A percentile compares a stretch with the other conserved stretches of the same genome.
Conservation (phyloP, 2,113 vertebrate genomes). For the Hemichromis elongatus region DNA sequence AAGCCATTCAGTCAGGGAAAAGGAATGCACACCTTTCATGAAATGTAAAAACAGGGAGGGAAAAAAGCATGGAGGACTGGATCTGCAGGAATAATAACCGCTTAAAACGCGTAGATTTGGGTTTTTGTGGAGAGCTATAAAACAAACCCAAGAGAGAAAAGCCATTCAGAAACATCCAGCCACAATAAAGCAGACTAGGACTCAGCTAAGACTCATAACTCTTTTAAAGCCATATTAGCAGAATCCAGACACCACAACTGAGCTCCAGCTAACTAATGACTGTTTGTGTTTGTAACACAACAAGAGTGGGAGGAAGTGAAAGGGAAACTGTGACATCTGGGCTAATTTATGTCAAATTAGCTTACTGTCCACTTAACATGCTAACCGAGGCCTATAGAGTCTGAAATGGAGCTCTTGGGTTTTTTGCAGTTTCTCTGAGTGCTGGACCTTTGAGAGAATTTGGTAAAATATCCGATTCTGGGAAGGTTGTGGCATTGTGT, state of each 20-base stretch:
- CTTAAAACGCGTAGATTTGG: not conserved
- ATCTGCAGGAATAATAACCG: not conserved
- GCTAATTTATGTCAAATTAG: not conserved
- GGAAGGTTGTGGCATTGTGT: not conserved
- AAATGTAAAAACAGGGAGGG: not conserved
- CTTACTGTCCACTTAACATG: not conserved
- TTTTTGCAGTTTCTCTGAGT: not conserved
- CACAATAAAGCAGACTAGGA: not conserved
- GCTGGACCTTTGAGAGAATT: not conserved
- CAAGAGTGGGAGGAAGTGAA: not conserved
- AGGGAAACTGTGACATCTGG: not conserved
- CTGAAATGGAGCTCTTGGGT: not conserved
- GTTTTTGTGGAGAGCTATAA: not conserved
- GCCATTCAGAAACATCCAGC: not conserved
- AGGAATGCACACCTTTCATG: constrained; percentile 21
- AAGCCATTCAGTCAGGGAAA: not conserved
- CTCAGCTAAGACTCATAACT: not conserved
- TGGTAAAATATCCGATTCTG: not conserved
- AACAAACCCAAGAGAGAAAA: not conserved
- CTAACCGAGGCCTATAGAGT: too few relatives aligned
- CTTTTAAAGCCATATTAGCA: not conserved
- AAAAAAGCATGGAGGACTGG: not conserved
- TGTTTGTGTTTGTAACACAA: not conserved
- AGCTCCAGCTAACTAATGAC: not conserved
- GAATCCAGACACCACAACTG: not conserved